phyloP scores from a whole-genome alignment of 2,888 invertebrate species.

The Epistrophe grossulariae region DNA sequence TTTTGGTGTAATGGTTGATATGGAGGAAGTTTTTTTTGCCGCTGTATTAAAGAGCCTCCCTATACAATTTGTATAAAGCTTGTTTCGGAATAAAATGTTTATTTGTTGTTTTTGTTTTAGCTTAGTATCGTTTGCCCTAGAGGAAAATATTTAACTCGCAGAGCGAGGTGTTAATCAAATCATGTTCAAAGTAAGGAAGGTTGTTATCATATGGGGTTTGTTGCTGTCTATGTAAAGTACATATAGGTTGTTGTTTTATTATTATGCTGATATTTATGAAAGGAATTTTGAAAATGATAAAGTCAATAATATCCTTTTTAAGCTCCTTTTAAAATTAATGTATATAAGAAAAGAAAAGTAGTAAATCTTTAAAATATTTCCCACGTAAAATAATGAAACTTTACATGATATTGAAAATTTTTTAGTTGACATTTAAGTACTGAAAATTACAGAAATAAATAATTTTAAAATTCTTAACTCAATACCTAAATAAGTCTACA shows the following conservation, averaged over 20 bases:
- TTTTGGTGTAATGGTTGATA: background rate
- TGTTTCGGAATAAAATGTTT: slow-evolving; percentile 58
- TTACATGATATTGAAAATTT: too few relatives aligned
- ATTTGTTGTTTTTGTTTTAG: slow-evolving; percentile 34
- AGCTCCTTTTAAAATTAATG: background rate
- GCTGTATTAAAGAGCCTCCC: slow-evolving; percentile 1
- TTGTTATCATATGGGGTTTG: slow-evolving; percentile 35
- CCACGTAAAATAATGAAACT: too few relatives aligned
- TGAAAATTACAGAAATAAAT: too few relatives aligned
- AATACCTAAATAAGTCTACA: background rate
- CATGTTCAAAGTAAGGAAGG: slow-evolving; percentile 35
- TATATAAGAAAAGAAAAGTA: background rate
- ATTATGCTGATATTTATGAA: background rate
- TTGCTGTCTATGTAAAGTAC: background rate
- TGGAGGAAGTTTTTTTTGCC: background rate
- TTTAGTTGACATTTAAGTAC: too few relatives aligned
- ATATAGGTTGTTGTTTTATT: background rate
- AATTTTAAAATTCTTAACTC: too few relatives aligned
- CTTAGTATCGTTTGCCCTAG: background rate
- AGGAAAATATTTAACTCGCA: slow-evolving; percentile 23
- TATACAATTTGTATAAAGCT: background rate
- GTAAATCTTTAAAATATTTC: too few relatives aligned
- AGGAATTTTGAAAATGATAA: background rate
- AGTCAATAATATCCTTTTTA: background rate
- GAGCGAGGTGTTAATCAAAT: slow-evolving; percentile 63